Conservation (phyloP, 2,113 vertebrate genomes). For the Leptodactylus fuscus region DNA sequence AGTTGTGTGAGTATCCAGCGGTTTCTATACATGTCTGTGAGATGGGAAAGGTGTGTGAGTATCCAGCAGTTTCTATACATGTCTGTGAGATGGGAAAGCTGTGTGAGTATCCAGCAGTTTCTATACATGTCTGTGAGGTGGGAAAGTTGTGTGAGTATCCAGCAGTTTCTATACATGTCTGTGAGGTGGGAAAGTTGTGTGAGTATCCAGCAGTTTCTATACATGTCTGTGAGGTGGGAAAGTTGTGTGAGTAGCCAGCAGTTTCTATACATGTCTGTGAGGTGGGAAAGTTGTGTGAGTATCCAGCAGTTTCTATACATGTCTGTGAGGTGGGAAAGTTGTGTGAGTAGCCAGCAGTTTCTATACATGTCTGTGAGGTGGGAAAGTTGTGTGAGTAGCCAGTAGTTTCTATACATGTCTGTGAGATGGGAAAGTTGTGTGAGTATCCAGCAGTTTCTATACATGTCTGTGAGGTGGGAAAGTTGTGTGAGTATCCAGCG, state of each 20-base stretch:
- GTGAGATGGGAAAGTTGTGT: neutral
- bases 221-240: neutral
- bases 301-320: neutral
- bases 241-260: neutral
- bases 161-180: neutral
- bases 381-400: neutral
- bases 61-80: neutral
- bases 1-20: neutral
- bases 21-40: conserved; percentile 37
- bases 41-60: neutral
- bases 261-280: conserved; percentile 37
- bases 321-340: neutral
- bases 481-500: neutral
- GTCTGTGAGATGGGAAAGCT: neutral
- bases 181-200: neutral
- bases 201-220: neutral
- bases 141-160: neutral
- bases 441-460: neutral
- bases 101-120: neutral
- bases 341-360: neutral
- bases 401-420: neutral
- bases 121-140: conserved; percentile 16
- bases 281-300: neutral
- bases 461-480: neutral
- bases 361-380: conserved; percentile 16